These are phyloP conservation scores for Monopis laevigella DNA, from an alignment of 2,888 invertebrate genomes.

Conservation along the genomic window DNA sequence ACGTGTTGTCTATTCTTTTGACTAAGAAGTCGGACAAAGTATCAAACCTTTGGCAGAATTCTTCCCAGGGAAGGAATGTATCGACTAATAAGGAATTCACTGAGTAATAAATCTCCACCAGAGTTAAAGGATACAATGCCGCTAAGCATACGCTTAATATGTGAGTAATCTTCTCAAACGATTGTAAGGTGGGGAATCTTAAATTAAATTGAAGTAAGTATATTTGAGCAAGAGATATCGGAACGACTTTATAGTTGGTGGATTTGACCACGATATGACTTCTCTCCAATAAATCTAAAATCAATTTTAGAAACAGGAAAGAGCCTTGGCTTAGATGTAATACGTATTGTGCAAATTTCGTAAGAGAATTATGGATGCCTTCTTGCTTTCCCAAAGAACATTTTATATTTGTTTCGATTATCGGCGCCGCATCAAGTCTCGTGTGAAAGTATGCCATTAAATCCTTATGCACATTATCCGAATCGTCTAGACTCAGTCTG, in stretches of 20 bases:
- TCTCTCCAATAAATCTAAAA: conserved; percentile 89
- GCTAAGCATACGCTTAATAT: conserved; percentile 92
- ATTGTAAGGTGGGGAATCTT: conserved; percentile 87
- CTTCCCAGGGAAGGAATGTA: conserved; percentile 87
- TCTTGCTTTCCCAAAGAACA: conserved; percentile 73
- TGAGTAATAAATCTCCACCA: conserved; percentile 92
- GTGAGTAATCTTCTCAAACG: conserved; percentile 89
- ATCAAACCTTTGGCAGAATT: conserved; percentile 89
- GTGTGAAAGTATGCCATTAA: conserved; percentile 87
- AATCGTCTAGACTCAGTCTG: conserved; percentile 78
- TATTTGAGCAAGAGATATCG: conserved; percentile 88
- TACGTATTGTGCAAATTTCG: conserved; percentile 87
- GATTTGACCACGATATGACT: conserved; percentile 94
- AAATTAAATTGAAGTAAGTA: conserved; percentile 92
- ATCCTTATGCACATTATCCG: conserved; percentile 85
- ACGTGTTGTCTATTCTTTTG: conserved; percentile 90
- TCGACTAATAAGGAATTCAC: conserved; percentile 86
- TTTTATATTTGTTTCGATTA: conserved; percentile 85
- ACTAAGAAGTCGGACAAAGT: conserved; percentile 87
- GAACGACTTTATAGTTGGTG: conserved; percentile 91
- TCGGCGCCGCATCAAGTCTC: conserved; percentile 80
- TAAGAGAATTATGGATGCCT: conserved; percentile 71
- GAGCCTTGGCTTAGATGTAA: conserved; percentile 86
- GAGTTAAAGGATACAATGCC: conserved; percentile 88
- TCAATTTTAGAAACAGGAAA: conserved; percentile 90